Base-by-base conservation (phyloP, 2,888 invertebrate genomes). In the Leptinotarsa rubiginosa region DNA sequence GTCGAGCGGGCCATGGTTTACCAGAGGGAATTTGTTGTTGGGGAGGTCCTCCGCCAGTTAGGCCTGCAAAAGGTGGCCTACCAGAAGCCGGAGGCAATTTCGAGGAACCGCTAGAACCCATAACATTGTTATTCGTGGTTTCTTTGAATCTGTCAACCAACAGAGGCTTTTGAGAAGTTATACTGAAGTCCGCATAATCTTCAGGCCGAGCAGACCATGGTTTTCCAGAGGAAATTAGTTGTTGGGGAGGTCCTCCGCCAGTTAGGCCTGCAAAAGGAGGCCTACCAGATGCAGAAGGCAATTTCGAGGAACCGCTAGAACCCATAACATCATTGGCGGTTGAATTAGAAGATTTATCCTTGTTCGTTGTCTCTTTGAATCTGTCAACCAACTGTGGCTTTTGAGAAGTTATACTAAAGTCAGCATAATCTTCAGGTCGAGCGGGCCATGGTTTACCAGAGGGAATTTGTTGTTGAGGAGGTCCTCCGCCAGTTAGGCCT, bases 401-500 rank as follows among this genome's bases (percentile, higher is more conserved):
- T 13, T 12, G 18, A 65, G 50, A 10, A 16, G 25, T 22, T 4
- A 16, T 10, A 4, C 13, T 13, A 16, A 69, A 73, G 20, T 54
- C 22, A 15, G 16, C 52, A 41, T 69, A 62, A 31, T 64, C 68
- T 56, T 73, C 68, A 13, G 69, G 47, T 64, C 47, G 69, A n/a
- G 75, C 69, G 13, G 77, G 77, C 75, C 72, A 72, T 41, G 72
- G 75, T 50, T 66, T 71, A 13, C 74, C 78, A 47, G 74, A 69
- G 18, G 73, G 74, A 13, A 76, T 76, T 15, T 54, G 70, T 65
- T 76, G 77, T 31, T 47, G 56, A 1, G 73, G 31, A 66, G 67
- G 47, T 47, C 68, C 70, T 31, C 71, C 74, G 4, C 71, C n/a
- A n/a, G n/a, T n/a, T n/a, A n/a, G n/a, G n/a, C n/a, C n/a, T n/a